phyloP scores from a whole-genome alignment of 2,888 invertebrate species.

The Cabera pusaria region DNA sequence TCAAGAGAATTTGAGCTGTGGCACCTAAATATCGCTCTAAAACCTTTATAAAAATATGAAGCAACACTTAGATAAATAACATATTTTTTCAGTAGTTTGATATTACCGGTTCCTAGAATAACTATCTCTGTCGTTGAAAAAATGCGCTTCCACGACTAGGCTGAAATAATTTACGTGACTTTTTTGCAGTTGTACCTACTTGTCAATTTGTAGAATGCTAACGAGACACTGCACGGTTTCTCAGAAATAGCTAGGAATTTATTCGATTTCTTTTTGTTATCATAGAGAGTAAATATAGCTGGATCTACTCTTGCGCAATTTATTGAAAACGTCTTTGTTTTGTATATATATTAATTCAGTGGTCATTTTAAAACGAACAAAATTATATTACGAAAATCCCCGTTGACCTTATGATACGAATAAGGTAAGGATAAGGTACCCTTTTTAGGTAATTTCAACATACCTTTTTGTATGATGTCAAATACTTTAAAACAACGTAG shows the following conservation, averaged over 20 bases:
- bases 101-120: neutral
- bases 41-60: no score
- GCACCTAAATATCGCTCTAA: no score
- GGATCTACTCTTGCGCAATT: neutral
- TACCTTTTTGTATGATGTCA: conserved; percentile 18
- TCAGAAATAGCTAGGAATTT: conserved; percentile 1
- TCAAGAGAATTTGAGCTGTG: no score
- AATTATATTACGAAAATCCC: conserved; percentile 13
- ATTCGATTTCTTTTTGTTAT: neutral
- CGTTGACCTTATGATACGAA: conserved; percentile 16
- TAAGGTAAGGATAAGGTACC: no score
- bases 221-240: conserved; percentile 1
- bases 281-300: neutral
- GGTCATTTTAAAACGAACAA: conserved; percentile 1
- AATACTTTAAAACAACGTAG: conserved; percentile 23
- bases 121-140: neutral
- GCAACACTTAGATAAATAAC: no score
- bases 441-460: conserved; percentile 21
- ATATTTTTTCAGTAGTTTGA: no score
- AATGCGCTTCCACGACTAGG: neutral
- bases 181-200: neutral
- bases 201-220: conserved; percentile 1
- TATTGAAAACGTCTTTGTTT: no score
- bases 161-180: conserved; percentile 5
- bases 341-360: no score